Percentiles rank a stretch among this genome's conserved stretches.
These are phyloP conservation scores for Argya squamiceps DNA, from an alignment of 2,797 vertebrate genomes.

Conservation along the genomic window DNA sequence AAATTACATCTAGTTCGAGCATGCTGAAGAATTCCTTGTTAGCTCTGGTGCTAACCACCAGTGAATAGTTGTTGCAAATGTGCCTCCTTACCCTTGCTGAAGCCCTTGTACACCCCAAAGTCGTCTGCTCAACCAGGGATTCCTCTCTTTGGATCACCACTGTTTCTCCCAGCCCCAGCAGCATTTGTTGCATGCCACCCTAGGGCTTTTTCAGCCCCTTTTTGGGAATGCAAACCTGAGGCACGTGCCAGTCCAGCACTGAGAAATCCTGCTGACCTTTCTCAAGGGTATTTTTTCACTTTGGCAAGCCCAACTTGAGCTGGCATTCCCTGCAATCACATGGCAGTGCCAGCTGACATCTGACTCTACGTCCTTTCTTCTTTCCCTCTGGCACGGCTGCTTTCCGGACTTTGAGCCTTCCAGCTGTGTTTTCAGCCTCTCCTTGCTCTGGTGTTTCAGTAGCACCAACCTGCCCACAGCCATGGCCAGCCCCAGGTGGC, in stretches of 20 bases:
- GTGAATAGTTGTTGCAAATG: background rate
- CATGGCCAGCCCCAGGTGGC: fast-evolving
- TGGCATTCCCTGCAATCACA: background rate
- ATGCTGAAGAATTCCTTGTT: background rate
- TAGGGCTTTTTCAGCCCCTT: background rate
- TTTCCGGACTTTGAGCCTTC: background rate
- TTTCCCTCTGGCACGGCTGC: background rate
- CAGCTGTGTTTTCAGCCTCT: background rate
- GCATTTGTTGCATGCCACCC: background rate
- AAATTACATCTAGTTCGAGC: background rate
- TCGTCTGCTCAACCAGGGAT: fast-evolving
- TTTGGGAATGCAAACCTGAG: background rate
- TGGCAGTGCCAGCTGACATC: background rate
- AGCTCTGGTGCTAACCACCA: background rate
- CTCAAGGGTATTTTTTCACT: background rate
- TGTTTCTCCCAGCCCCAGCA: background rate
- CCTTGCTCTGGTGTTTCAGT: background rate
- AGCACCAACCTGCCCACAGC: background rate
- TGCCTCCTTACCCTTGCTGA: background rate
- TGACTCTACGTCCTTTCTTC: background rate
- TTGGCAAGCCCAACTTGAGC: background rate
- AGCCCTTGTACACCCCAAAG: background rate
- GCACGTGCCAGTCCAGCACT: background rate
- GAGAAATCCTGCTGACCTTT: background rate
- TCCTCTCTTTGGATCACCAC: background rate